Conservation (phyloP, 1,140 invertebrate genomes). For the Philotrypesis tridentata region DNA sequence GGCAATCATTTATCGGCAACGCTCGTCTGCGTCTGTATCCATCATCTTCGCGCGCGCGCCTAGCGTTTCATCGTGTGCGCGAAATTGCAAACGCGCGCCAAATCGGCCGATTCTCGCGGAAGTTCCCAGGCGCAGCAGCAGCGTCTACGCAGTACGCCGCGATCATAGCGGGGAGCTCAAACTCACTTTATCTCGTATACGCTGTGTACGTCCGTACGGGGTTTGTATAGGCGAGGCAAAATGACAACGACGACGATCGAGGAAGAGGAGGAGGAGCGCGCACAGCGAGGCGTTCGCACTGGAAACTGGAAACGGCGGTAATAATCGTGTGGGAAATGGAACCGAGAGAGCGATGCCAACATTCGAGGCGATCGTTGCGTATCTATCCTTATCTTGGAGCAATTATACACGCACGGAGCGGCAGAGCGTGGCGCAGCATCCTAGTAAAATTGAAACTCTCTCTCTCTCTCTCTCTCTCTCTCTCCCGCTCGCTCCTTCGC, state of each 20-base stretch:
- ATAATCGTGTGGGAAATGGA: slow-evolving; percentile 14
- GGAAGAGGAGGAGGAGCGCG: slow-evolving; percentile 40
- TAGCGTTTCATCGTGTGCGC: slow-evolving; percentile 40
- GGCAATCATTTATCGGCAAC: slow-evolving; percentile 40
- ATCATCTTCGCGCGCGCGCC: slow-evolving; percentile 17
- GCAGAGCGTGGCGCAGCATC: too few species aligned
- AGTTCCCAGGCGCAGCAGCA: slow-evolving; percentile 49
- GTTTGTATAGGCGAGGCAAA: slow-evolving; percentile 35
- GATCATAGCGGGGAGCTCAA: neutral
- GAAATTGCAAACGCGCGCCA: slow-evolving; percentile 55
- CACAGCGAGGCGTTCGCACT: neutral
- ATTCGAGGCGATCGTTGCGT: too few species aligned
- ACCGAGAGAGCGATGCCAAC: too few species aligned
- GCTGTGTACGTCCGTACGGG: neutral
- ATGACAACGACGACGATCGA: slow-evolving; percentile 54
- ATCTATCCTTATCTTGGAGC: too few species aligned
- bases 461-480: too few species aligned
- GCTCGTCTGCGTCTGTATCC: slow-evolving; percentile 35
- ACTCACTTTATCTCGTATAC: neutral
- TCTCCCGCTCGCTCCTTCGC: too few species aligned
- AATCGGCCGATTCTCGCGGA: slow-evolving; percentile 50
- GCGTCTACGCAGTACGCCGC: slow-evolving; percentile 16
- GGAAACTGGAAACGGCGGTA: slow-evolving; percentile 32
- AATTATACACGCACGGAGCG: too few species aligned
- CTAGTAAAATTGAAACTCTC: too few species aligned